Evolutionary conservation across 1,140 invertebrate genomes (phyloP), one percentile per base, ranked within the genome.

Genomic region (Megalopta genalis): DNA sequence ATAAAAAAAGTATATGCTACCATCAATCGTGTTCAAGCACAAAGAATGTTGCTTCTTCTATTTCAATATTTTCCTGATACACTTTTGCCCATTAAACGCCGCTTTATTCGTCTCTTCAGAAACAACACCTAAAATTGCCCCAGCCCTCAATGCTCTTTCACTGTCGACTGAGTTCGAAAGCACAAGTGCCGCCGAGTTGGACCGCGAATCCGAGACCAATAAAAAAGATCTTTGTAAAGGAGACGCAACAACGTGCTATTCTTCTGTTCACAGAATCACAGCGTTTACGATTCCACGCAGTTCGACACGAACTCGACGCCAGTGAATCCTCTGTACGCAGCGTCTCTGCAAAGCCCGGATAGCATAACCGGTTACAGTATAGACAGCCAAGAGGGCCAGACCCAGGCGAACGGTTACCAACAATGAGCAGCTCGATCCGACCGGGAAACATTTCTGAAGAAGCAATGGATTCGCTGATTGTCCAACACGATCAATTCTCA

Each of bases 231-330:
- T 57, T 9, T 57, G 21, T 57, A 7, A 21, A 57, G n/a, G 5
- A 46, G 57, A 59, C 68, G 74, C 87, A 91, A 89, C 88, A 86
- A 52, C 84, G 86, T 84, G 88, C 89, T 88, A 63, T 82, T 78
- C 73, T 89, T 79, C 88, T 93, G 93, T 90, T 94, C 94, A 84
- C 94, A 96, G 95, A 96, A 95, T 85, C 95, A 95, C 93, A 96
- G 95, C 88, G 95, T 96, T 72, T 97, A 96, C 90, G 96, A 97
- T 91, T 96, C 96, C 88, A 97, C 96, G 67, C 94, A 96, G 79
- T 96, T 97, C 91, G 95, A 95, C 90, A 94, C 94, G 23, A 95
- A 94, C 63, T 94, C 94, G 9, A 95, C 95, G 8, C 95, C 95
- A 37, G 94, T 95, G 89, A 96, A 96, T 88, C 95, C 95, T 6